Conservation (phyloP, 2,888 invertebrate genomes). For the Heliconius cydno region DNA sequence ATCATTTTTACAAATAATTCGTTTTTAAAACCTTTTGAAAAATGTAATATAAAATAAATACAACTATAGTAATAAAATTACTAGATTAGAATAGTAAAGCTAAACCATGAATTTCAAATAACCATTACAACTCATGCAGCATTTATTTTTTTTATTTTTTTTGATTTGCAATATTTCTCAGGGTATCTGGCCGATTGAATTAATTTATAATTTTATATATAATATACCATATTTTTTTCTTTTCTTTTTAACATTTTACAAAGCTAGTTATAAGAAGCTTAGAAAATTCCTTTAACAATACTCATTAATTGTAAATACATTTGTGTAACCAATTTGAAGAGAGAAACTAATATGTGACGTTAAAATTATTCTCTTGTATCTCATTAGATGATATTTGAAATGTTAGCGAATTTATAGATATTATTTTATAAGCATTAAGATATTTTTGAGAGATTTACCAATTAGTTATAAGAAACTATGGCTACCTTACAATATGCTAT, state of each 20-base stretch:
- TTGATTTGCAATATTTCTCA: background rate
- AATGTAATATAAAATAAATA: background rate
- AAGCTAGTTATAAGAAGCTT: constrained; percentile 44
- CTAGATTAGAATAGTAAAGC: background rate
- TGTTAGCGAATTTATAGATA: constrained; percentile 82
- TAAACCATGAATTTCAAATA: background rate
- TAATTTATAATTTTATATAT: constrained; percentile 8
- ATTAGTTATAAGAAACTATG: constrained; percentile 77
- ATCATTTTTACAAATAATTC: background rate
- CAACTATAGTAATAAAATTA: background rate
- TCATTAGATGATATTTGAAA: constrained; percentile 82
- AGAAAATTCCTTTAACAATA: constrained; percentile 61
- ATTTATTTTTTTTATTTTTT: background rate
- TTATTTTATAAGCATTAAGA: constrained; percentile 72
- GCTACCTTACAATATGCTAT: constrained; percentile 77
- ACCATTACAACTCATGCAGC: background rate
- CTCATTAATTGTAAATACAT: constrained; percentile 77
- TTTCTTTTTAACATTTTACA: constrained; percentile 29
- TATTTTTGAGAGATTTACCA: constrained; percentile 81
- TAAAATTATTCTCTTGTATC: constrained; percentile 80
- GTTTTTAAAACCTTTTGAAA: background rate
- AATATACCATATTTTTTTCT: constrained; percentile 11
- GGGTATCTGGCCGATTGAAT: background rate
- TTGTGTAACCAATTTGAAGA: constrained; percentile 59
- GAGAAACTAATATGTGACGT: constrained; percentile 69